Evolutionary conservation across 2,888 invertebrate species (phyloP).

Genomic region (Drosophila acutilabella): DNA sequence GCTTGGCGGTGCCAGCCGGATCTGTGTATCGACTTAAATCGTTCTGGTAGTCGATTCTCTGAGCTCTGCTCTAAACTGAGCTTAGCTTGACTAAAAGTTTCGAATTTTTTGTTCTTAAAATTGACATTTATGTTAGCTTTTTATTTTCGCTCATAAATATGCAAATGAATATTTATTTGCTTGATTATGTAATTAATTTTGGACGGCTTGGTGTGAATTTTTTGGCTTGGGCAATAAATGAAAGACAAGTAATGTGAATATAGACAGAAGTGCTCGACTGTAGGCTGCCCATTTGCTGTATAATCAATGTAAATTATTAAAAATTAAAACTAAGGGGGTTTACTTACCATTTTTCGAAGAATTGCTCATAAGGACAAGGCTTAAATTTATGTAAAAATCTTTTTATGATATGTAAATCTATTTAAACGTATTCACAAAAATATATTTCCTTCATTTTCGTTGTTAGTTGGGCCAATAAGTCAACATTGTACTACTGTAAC

Average conservation of each 20-base stretch:
- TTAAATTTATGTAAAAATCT: no score
- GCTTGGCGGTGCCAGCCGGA: conserved; percentile 82
- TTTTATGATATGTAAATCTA: no score
- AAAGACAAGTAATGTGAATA: neutral
- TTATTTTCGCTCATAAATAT: conserved; percentile 77
- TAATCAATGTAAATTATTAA: no score
- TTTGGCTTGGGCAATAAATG: neutral
- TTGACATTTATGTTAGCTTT: conserved; percentile 41
- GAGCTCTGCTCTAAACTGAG: neutral
- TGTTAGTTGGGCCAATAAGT: neutral
- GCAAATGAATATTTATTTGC: conserved; percentile 55
- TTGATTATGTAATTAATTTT: conserved; percentile 71
- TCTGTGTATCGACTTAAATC: conserved; percentile 45
- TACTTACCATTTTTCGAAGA: no score
- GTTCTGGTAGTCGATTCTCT: neutral
- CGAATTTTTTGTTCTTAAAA: conserved; percentile 56
- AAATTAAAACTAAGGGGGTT: no score
- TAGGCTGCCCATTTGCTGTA: neutral
- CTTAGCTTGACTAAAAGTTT: neutral
- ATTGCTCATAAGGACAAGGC: no score
- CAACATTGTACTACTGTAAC: conserved; percentile 3
- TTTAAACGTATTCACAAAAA: neutral
- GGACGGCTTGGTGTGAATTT: conserved; percentile 23
- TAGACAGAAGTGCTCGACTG: neutral
- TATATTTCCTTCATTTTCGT: neutral